phyloP scores from a whole-genome alignment of 2,888 invertebrate species.

The Pteria penguin region DNA sequence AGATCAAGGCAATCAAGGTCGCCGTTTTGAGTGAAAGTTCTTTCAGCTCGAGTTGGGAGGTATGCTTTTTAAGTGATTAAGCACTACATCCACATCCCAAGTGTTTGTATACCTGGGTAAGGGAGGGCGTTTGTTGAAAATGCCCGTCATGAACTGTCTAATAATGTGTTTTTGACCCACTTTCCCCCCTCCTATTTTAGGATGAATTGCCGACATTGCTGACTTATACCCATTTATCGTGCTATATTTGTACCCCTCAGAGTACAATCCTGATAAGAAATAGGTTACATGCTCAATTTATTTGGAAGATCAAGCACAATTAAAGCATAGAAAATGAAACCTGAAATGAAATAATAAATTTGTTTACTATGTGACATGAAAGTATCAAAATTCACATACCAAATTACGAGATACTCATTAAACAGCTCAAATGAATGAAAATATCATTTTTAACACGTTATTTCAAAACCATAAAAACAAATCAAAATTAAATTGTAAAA shows the following conservation, averaged over 20 bases:
- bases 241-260: background rate
- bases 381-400: too few species aligned
- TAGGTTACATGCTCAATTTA: background rate
- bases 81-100: conserved; percentile 2
- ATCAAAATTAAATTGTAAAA: too few species aligned
- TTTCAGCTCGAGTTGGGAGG: background rate
- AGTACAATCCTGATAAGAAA: background rate
- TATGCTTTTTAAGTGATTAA: background rate
- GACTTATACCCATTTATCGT: background rate
- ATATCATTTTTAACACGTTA: too few species aligned
- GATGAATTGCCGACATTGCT: background rate
- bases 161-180: background rate
- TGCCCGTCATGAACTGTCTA: background rate
- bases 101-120: background rate
- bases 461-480: too few species aligned
- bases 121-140: background rate
- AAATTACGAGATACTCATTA: too few species aligned
- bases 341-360: too few species aligned
- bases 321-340: too few species aligned
- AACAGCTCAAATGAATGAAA: too few species aligned
- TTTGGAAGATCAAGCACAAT: too few species aligned
- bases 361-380: too few species aligned
- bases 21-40: background rate
- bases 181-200: background rate
- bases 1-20: background rate